Evolutionary conservation across 1,140 invertebrate species (phyloP).

Genomic region (Linepithema humile): DNA sequence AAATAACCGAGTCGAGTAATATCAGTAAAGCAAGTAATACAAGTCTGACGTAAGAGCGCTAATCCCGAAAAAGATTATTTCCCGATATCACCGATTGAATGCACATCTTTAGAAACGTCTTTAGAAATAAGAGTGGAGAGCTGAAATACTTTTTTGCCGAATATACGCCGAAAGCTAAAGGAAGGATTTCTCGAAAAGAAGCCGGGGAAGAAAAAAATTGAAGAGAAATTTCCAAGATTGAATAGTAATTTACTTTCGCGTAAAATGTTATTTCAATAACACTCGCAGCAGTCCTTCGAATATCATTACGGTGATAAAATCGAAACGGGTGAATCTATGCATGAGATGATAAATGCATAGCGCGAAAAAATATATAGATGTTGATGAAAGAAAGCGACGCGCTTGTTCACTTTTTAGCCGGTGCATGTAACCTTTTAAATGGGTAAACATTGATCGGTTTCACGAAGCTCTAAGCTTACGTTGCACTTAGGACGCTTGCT

Average conservation of each 20-base stretch:
- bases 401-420: conserved; percentile 42
- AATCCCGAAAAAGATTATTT: background rate
- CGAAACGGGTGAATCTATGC: conserved; percentile 3
- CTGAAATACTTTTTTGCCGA: background rate
- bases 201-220: background rate
- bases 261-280: background rate
- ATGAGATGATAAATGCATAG: background rate
- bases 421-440: conserved; percentile 49
- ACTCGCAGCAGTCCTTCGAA: background rate
- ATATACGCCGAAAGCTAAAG: background rate
- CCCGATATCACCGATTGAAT: background rate
- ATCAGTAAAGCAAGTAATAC: background rate
- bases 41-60: background rate
- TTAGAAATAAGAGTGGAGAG: background rate
- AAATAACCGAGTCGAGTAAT: background rate
- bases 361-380: background rate
- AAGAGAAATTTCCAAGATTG: background rate
- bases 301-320: background rate
- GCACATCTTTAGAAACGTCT: background rate
- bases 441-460: conserved; percentile 53
- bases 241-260: background rate
- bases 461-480: conserved; percentile 32
- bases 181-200: background rate
- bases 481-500: conserved; percentile 52
- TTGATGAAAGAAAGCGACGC: background rate